Evolutionary conservation across 2,888 invertebrate genomes (phyloP).

Genomic region (Gisinianus flammeolus): DNA sequence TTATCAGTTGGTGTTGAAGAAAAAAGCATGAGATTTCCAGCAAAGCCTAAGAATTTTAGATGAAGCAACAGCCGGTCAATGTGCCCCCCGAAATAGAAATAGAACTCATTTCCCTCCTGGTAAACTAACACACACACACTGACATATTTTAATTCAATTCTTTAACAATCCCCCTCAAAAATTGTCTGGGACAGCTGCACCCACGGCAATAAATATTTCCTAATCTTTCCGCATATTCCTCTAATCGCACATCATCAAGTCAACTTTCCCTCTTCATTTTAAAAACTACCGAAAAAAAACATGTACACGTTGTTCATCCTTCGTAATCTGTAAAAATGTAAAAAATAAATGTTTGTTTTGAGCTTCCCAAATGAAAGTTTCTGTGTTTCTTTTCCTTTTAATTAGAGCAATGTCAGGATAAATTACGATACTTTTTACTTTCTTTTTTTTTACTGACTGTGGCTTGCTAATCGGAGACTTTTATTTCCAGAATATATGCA

Average conservation of each 20-base stretch:
- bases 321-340: constrained; percentile 11
- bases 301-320: not conserved
- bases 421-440: too few species aligned
- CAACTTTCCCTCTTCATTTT: not conserved
- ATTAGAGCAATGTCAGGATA: too few species aligned
- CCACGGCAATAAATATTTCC: constrained; percentile 22
- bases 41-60: not conserved
- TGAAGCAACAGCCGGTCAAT: constrained; percentile 35
- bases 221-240: not conserved
- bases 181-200: constrained; percentile 9
- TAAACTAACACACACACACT: not conserved
- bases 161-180: not conserved
- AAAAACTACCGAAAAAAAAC: not conserved
- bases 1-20: too few species aligned
- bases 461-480: too few species aligned
- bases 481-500: too few species aligned
- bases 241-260: not conserved
- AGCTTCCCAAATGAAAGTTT: too few species aligned
- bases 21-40: not conserved
- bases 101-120: constrained; percentile 11
- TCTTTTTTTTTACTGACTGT: too few species aligned
- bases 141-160: too few species aligned
- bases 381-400: too few species aligned
- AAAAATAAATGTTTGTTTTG: too few species aligned
- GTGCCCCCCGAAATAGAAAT: not conserved